A percentile compares a stretch with the other conserved stretches of the same genome.
These are phyloP conservation scores for Paramormyrops kingsleyae DNA, from an alignment of 2,113 vertebrate genomes.

Conservation along the genomic window DNA sequence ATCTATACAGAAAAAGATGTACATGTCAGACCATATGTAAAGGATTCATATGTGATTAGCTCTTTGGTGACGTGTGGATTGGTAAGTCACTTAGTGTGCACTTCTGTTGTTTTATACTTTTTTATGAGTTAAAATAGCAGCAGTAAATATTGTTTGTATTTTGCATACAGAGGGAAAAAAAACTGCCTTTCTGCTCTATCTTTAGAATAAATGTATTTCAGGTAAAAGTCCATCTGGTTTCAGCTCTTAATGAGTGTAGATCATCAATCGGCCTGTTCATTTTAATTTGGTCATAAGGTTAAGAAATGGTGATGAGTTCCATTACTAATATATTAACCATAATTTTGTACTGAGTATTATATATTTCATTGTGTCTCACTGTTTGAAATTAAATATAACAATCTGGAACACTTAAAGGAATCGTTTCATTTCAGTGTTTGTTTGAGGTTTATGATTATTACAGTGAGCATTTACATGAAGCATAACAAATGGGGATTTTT, in stretches of 20 bases:
- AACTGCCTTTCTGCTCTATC: conserved; percentile 74
- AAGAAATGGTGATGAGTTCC: conserved; percentile 53
- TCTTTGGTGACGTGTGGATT: conserved; percentile 90
- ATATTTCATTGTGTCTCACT: conserved; percentile 65
- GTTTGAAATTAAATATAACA: conserved; percentile 67
- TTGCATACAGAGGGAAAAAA: conserved; percentile 83
- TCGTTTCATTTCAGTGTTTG: conserved; percentile 48
- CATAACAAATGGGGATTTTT: conserved; percentile 12
- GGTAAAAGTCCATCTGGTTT: conserved; percentile 67
- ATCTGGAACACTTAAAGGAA: conserved; percentile 67
- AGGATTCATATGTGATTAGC: conserved; percentile 97
- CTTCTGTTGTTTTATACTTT: conserved; percentile 99
- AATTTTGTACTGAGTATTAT: conserved; percentile 69
- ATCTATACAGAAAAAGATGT: conserved; percentile 63
- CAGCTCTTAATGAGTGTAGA: conserved; percentile 54
- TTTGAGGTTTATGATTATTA: neutral
- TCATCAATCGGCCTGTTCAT: conserved; percentile 19
- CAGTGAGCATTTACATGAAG: conserved; percentile 25
- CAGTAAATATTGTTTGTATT: conserved; percentile 87
- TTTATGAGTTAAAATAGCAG: conserved; percentile 96
- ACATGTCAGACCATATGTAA: conserved; percentile 97
- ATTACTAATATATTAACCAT: conserved; percentile 68
- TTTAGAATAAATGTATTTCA: conserved; percentile 90
- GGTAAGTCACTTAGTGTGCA: conserved; percentile 90
- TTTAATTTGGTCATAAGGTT: conserved; percentile 49